Percentiles rank a stretch among this genome's conserved stretches.
These are phyloP conservation scores for Pelochelys cantorii DNA, from an alignment of 2,797 vertebrate genomes.

Conservation along the genomic window DNA sequence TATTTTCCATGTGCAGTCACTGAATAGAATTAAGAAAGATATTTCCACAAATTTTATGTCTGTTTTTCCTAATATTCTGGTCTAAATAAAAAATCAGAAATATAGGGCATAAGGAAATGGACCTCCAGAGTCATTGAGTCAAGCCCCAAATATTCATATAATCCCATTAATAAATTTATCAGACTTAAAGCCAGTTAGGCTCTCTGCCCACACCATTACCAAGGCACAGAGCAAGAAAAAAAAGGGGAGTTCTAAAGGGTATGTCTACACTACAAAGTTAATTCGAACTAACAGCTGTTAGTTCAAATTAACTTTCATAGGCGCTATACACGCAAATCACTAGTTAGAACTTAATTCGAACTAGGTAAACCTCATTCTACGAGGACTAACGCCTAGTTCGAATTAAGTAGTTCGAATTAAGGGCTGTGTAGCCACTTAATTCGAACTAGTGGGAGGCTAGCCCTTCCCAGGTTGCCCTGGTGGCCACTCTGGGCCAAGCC, in stretches of 20 bases:
- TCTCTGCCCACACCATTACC: neutral
- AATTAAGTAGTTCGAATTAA: no score
- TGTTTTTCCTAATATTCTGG: neutral
- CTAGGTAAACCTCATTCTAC: no score
- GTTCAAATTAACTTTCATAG: no score
- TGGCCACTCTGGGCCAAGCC: no score
- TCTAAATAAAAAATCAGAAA: neutral
- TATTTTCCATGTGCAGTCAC: neutral
- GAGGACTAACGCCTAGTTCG: no score
- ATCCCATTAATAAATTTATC: neutral
- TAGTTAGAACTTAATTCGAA: no score
- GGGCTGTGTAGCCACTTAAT: no score
- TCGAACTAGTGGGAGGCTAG: no score
- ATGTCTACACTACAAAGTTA: no score
- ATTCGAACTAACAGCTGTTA: no score
- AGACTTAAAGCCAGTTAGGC: neutral
- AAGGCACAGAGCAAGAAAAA: neutral
- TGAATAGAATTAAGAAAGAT: fast-evolving
- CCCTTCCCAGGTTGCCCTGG: no score
- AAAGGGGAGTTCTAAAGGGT: neutral
- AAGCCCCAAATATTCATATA: neutral
- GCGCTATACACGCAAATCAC: no score
- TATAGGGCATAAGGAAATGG: neutral
- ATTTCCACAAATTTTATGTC: neutral
- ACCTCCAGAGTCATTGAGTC: neutral